A percentile compares a stretch with the other conserved stretches of the same genome.
phyloP scores from a whole-genome alignment of 2,888 invertebrate genomes.

The Tetheella fluctuosa region DNA sequence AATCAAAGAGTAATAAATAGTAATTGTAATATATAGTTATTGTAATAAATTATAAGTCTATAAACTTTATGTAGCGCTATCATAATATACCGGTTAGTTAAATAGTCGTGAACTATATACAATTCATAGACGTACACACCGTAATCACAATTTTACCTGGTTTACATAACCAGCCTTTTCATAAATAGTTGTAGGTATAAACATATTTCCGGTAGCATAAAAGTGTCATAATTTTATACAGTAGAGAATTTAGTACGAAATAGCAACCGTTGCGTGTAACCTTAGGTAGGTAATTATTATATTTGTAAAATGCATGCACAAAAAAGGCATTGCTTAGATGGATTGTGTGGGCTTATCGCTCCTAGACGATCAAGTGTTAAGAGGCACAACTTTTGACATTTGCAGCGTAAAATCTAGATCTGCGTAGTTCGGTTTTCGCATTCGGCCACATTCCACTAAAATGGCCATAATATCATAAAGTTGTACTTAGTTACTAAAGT shows the following conservation, averaged over 20 bases:
- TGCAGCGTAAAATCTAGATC: constrained; percentile 31
- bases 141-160: background rate
- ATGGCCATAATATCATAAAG: background rate
- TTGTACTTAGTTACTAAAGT: background rate
- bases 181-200: constrained; percentile 1
- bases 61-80: constrained; percentile 6
- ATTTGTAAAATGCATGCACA: constrained; percentile 14
- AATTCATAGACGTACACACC: constrained; percentile 3
- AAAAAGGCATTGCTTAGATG: constrained; percentile 13
- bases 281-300: constrained; percentile 8
- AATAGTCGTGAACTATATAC: background rate
- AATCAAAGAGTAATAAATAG: background rate
- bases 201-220: constrained; percentile 11
- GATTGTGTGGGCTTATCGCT: constrained; percentile 32
- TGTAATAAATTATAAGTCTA: background rate
- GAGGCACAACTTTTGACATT: constrained; percentile 43
- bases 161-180: constrained; percentile 2
- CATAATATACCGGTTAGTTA: constrained; percentile 2
- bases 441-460: constrained; percentile 8
- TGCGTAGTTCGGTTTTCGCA: constrained; percentile 7
- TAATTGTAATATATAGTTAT: background rate
- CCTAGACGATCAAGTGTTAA: constrained; percentile 39
- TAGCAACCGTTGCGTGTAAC: constrained; percentile 6
- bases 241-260: constrained; percentile 3
- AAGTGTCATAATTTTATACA: background rate